A percentile compares a stretch with the other conserved stretches of the same genome.
These are phyloP conservation scores for Drosophila borealis DNA, from an alignment of 2,888 invertebrate species.

Conservation along the genomic window DNA sequence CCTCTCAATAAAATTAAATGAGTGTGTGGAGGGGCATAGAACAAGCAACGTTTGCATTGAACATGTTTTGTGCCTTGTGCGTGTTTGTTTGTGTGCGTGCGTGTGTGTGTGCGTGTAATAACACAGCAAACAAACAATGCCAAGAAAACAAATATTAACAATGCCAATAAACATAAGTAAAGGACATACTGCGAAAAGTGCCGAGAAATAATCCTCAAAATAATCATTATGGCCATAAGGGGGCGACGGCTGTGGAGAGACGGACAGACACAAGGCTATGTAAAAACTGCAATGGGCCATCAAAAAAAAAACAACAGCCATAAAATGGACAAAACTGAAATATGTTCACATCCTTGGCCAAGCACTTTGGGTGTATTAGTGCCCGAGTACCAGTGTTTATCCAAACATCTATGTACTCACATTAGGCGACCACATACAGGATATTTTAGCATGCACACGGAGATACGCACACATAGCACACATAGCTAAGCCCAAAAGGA, in stretches of 20 bases:
- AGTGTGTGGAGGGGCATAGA: constrained; percentile 20
- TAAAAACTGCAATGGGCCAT: constrained; percentile 72
- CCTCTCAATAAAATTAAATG: constrained; percentile 58
- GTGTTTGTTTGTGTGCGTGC: not conserved
- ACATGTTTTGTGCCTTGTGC: constrained; percentile 16
- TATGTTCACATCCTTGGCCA: constrained; percentile 45
- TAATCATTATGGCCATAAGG: constrained; percentile 73
- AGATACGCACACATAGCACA: not conserved
- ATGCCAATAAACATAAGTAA: constrained; percentile 72
- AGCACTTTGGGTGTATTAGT: constrained; percentile 56
- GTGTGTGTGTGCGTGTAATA: constrained; percentile 41
- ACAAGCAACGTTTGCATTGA: constrained; percentile 13
- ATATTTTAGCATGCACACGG: constrained; percentile 24
- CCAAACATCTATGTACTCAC: constrained; percentile 50
- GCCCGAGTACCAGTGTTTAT: constrained; percentile 46
- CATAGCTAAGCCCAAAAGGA: constrained; percentile 50
- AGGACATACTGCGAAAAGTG: constrained; percentile 44
- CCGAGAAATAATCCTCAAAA: constrained; percentile 71
- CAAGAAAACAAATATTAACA: constrained; percentile 73
- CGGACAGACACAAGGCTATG: constrained; percentile 49
- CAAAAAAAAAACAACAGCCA: constrained; percentile 62
- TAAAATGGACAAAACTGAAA: constrained; percentile 49
- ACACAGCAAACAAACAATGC: constrained; percentile 63
- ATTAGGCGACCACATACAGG: constrained; percentile 26
- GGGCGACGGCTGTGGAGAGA: constrained; percentile 39